Evolutionary conservation across 2,797 vertebrate species (phyloP), one percentile per base, ranked within the genome.

Genomic region (Onychomys leucogaster): DNA sequence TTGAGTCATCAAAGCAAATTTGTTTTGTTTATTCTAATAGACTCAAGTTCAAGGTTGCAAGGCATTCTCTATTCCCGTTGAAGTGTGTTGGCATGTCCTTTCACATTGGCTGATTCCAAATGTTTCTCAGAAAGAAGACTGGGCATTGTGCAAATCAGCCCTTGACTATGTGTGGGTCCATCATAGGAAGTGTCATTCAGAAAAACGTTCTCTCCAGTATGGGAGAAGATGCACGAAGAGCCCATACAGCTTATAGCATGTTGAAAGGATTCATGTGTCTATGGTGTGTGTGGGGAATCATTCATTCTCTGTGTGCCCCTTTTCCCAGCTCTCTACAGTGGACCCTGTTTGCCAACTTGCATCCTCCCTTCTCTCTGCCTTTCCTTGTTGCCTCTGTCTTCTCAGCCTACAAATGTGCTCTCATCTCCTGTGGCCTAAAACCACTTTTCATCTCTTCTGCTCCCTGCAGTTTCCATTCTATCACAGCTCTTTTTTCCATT

Each of bases 11-110:
- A 96, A 89, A 94, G 85, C 67, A 95, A 67, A 92, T 94, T 96
- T 93, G 71, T 94, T 96, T 95, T 97, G 85, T 97, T 95, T 97
- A 78, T 96, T 95, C 71, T 94, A 71, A 89, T 96, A 94, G 93
- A 96, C 76, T 94, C 77, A 59, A 96, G 85, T 94, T 96, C 5
- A 27, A 81, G 81, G 82, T 94, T 92, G 81, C 77, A 90, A 90
- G 59, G 69, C 93, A 63, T 94, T 95, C 67, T 95, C 93, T 94
- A 71, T 89, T 69, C 85, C 73, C 89, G 57, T 89, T 90, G 90
- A 96, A 86, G 34, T 37, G 14, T 96, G 85, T 89, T 97, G 95
- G 94, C 96, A 89, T 94, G 95, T 95, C 41, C 63, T 92, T 96
- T 95, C 78, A n/a, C 97, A 93, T 97, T 97, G 90, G 97, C 90